Percentiles rank a stretch among this genome's conserved stretches.
Conservation (phyloP, 2,797 vertebrate species). For the Chelidonichthys spinosus region DNA sequence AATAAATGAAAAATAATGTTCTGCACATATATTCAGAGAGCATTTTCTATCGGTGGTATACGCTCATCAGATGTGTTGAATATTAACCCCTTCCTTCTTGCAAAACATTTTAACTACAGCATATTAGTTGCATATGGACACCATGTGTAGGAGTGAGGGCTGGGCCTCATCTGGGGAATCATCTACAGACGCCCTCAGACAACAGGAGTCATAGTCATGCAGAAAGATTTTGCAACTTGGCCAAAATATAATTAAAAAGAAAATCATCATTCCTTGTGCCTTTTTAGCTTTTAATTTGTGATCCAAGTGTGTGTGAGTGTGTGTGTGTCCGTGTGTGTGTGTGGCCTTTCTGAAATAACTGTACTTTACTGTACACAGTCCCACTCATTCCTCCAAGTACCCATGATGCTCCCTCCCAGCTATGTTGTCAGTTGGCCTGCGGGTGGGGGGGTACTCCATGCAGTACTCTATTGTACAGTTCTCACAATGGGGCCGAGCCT, state of each 20-base stretch:
- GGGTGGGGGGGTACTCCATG: conserved; percentile 57
- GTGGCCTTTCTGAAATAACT: conserved; percentile 43
- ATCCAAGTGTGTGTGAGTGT: conserved; percentile 9
- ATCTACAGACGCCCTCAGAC: not conserved
- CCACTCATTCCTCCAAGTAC: conserved; percentile 55
- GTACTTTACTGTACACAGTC: conserved; percentile 52
- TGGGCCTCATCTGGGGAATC: not conserved
- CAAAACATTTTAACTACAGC: not conserved
- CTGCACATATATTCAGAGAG: not conserved
- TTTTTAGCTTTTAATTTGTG: not conserved
- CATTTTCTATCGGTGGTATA: not conserved
- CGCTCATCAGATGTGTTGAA: not conserved
- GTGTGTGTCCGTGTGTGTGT: not conserved
- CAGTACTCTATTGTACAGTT: conserved; percentile 78
- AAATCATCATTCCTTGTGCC: not conserved
- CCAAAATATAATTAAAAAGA: not conserved
- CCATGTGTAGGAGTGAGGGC: not conserved
- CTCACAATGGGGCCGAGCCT: conserved; percentile 78
- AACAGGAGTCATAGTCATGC: not conserved
- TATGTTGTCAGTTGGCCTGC: conserved; percentile 76
- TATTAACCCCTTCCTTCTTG: not conserved
- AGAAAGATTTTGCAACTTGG: not conserved
- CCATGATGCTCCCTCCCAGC: conserved; percentile 41
- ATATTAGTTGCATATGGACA: not conserved
- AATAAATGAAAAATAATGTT: not conserved